These are phyloP conservation scores for Sesia apiformis DNA, from an alignment of 2,888 invertebrate genomes.

Conservation along the genomic window DNA sequence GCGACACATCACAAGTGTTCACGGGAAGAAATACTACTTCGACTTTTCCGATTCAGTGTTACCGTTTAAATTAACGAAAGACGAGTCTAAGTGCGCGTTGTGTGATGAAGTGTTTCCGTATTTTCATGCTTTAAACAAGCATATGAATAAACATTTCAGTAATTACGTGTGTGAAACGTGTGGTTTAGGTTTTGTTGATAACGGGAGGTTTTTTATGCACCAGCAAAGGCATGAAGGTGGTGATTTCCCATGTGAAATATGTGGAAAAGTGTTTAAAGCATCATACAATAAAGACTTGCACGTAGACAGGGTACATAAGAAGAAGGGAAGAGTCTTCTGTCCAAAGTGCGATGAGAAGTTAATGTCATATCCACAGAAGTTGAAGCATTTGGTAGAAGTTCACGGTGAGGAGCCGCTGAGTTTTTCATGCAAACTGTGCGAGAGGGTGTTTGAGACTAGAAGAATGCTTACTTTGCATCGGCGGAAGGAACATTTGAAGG, in stretches of 20 bases:
- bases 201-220: constrained; percentile 51
- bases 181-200: constrained; percentile 44
- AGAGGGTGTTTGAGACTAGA: constrained; percentile 44
- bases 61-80: constrained; percentile 40
- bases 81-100: constrained; percentile 43
- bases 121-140: constrained; percentile 58
- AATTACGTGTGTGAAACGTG: constrained; percentile 62
- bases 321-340: constrained; percentile 52
- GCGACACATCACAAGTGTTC: constrained; percentile 32
- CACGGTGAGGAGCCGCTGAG: constrained; percentile 52
- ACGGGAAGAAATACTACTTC: constrained; percentile 49
- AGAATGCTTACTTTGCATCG: constrained; percentile 51
- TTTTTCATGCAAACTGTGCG: constrained; percentile 49
- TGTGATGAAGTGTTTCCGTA: constrained; percentile 43
- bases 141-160: constrained; percentile 60
- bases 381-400: constrained; percentile 57
- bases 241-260: constrained; percentile 48
- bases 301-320: constrained; percentile 46
- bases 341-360: constrained; percentile 56
- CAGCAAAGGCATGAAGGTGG: constrained; percentile 50
- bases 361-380: constrained; percentile 58
- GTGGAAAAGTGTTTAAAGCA: constrained; percentile 54
- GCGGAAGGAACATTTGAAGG: constrained; percentile 56
- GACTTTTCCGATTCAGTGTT: constrained; percentile 43
- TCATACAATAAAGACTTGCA: constrained; percentile 40